These are phyloP conservation scores for Drosophila santomea DNA, from an alignment of 1,140 invertebrate genomes.

Conservation along the genomic window DNA sequence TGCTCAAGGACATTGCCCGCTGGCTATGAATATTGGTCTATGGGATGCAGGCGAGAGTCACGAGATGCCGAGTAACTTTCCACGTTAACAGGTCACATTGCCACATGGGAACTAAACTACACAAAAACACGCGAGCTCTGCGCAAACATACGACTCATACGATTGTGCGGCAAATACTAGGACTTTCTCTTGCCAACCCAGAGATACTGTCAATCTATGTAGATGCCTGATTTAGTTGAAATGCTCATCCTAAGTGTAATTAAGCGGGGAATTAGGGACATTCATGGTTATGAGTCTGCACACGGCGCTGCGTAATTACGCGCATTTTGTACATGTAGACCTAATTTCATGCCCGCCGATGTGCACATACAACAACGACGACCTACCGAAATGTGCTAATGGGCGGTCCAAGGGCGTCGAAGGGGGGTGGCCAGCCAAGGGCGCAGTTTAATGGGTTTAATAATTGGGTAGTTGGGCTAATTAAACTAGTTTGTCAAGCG, in stretches of 20 bases:
- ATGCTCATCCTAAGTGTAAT: not conserved
- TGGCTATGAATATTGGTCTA: conserved; percentile 38
- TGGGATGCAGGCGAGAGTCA: conserved; percentile 31
- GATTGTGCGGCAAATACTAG: not conserved
- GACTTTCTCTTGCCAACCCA: not conserved
- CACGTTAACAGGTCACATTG: conserved; percentile 43
- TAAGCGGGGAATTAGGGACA: not conserved
- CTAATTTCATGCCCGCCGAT: conserved; percentile 9
- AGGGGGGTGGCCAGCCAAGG: conserved; percentile 27
- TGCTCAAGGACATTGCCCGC: conserved; percentile 30
- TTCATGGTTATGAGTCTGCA: not conserved
- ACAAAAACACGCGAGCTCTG: conserved; percentile 17
- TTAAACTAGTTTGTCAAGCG: too few species aligned
- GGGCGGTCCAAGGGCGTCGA: conserved; percentile 26
- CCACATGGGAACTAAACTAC: conserved; percentile 6
- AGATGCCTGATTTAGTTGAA: not conserved
- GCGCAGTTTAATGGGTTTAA: not conserved
- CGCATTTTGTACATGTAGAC: not conserved
- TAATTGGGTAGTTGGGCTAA: too few species aligned
- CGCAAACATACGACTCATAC: not conserved
- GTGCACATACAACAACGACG: conserved; percentile 19
- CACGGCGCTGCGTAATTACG: not conserved
- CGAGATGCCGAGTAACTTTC: conserved; percentile 42
- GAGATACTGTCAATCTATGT: too few species aligned
- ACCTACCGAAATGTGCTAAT: conserved; percentile 45